phyloP scores from a whole-genome alignment of 2,797 vertebrate species.

The Coregonus ussuriensis region DNA sequence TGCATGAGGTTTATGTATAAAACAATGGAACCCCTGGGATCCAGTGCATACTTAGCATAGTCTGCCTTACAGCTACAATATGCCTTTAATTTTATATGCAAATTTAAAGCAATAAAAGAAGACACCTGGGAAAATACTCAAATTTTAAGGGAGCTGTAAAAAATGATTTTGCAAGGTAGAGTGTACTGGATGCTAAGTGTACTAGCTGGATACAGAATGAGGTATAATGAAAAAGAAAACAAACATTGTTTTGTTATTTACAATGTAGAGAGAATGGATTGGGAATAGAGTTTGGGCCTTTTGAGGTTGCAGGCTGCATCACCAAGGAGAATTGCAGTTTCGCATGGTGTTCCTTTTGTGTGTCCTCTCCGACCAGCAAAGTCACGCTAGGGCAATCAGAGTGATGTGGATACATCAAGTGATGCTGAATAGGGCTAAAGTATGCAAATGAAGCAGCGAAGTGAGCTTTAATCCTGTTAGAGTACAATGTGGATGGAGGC shows the following conservation, averaged over 20 bases:
- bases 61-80: constrained; percentile 96
- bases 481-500: constrained; percentile 81
- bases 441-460: constrained; percentile 86
- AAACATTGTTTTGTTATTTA: background rate
- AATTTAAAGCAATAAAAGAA: constrained; percentile 80
- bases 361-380: constrained; percentile 74
- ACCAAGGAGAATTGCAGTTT: constrained; percentile 81
- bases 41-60: constrained; percentile 83
- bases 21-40: constrained; percentile 87
- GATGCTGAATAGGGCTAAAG: constrained; percentile 81
- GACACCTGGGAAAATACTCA: constrained; percentile 74
- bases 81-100: constrained; percentile 91
- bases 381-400: constrained; percentile 86
- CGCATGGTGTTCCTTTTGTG: constrained; percentile 67
- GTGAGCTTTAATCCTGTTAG: constrained; percentile 89
- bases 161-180: constrained; percentile 33
- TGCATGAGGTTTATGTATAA: constrained; percentile 85
- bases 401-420: constrained; percentile 80
- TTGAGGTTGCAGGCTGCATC: constrained; percentile 35
- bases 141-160: constrained; percentile 44
- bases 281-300: constrained; percentile 16
- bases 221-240: background rate
- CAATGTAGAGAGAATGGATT: constrained; percentile 6
- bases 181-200: too few relatives aligned
- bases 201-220: background rate